These are phyloP conservation scores for Amphipoea lucens DNA, from an alignment of 2,888 invertebrate species.

Conservation along the genomic window DNA sequence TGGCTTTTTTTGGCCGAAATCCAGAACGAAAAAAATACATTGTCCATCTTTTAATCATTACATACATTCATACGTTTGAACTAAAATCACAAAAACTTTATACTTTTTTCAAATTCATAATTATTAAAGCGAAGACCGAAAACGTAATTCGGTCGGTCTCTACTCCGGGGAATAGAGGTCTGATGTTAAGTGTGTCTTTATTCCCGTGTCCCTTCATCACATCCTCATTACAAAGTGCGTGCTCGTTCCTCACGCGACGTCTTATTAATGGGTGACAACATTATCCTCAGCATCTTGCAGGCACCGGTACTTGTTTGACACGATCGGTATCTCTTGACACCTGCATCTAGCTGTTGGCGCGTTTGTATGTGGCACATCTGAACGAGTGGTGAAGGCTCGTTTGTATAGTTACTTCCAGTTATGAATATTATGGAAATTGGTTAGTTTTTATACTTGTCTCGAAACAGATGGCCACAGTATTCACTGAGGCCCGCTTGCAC, in stretches of 20 bases:
- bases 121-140: not conserved
- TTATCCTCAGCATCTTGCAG: slow-evolving; percentile 73
- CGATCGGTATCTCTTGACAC: slow-evolving; percentile 73
- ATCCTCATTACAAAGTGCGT: slow-evolving; percentile 57
- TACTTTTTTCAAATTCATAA: not conserved
- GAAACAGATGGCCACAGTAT: too few relatives aligned
- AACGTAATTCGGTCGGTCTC: not conserved
- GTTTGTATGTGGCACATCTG: slow-evolving; percentile 56
- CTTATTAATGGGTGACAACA: slow-evolving; percentile 72
- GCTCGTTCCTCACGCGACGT: slow-evolving; percentile 56
- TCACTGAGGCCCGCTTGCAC: not conserved
- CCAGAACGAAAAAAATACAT: not conserved
- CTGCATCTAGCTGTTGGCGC: slow-evolving; percentile 60
- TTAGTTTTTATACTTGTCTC: not conserved
- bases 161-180: not conserved
- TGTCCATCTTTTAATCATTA: not conserved
- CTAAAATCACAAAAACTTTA: not conserved
- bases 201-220: slow-evolving; percentile 43
- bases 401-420: slow-evolving; percentile 36
- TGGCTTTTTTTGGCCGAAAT: not conserved
- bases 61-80: too few relatives aligned
- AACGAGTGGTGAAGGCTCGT: slow-evolving; percentile 42
- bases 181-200: not conserved
- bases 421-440: slow-evolving; percentile 14
- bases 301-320: slow-evolving; percentile 67